Evolutionary conservation across 2,113 vertebrate species (phyloP), one percentile per base, ranked within the genome.

Genomic region (Ophiodon elongatus): DNA sequence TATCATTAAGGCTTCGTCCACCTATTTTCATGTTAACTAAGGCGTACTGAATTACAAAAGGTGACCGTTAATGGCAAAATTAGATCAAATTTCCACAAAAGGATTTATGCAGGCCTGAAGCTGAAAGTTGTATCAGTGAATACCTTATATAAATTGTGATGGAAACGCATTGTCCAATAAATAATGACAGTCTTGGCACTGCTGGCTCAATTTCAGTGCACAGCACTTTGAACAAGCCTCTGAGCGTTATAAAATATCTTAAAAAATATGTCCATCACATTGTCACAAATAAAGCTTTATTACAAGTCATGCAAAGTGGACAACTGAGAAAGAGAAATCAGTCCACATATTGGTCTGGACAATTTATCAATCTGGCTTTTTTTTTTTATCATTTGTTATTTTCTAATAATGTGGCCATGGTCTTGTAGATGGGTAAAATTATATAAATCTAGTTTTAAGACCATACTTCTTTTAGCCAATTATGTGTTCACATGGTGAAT

Each of bases 11-110:
- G 29, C 27, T 83, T 67, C 64, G 39, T 76, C 17, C 76, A 72
- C 25, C 77, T 64, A 73, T 88, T 88, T 79, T 70, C 19, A 79
- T 84, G 66, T 66, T 65, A 89, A 87, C 56, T 59, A 84, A 79
- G 78, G 41, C 10, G 11, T 52, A 50, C 21, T 78, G 62, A 57
- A 76, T 29, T 31, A 17, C 39, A 73, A 68, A 71, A 67, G 68
- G 33, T n/a, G 73, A 35, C 21, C 1, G 15, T 23, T 57, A n/a
- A 43, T 60, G 29, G 25, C 8, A 19, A 67, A 45, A 82, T 80
- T 52, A 41, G 64, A 77, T 71, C 0, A 23, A 50, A 29, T 65
- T 45, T 50, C 54, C 19, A 70, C 47, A 60, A 45, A 78, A 74
- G 56, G 21, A n/a, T 68, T 73, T 25, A 27, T 63, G 29, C 13